Base-by-base conservation (phyloP, 2,797 vertebrate species). In the Epinephelus awoara region DNA sequence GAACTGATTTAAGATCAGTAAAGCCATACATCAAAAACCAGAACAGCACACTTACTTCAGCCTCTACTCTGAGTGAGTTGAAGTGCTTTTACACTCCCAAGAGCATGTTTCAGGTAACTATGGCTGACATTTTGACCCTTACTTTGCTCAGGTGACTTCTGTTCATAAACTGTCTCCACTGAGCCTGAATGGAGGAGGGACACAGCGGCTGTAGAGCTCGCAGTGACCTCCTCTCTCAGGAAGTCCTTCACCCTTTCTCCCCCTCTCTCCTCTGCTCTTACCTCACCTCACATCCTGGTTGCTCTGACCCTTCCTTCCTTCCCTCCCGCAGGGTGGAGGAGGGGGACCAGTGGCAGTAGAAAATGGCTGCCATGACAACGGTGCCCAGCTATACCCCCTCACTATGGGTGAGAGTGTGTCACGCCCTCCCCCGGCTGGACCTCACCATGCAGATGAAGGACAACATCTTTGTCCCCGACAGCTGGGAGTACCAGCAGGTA, bases 401-500 rank as follows among this genome's bases (percentile, higher is more conserved):
- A 0, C 85, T 96, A 79, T 96, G 96, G 96, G 96, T 96, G 82
- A 92, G 92, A 75, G 25, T 96, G 89, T 96, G 96, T 88, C 96
- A 96, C 46, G 93, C 94, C 77, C 91, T 96, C 44, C 96, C 96
- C 57, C 94, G 95, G 80, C 88, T 96, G 90, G 95, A 96, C 93
- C 90, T 96, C 88, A 88, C 89, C 90, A 94, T 96, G 94, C 94
- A 95, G 92, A 95, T 94, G 92, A 93, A 92, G 87, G 95, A 95
- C 92, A 96, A 94, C 86, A 13, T 87, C 66, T 96, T 96, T 79
- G 91, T 89, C 44, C 96, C 96, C 0, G 94, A 95, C 91, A 96
- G 95, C 93, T 96, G 96, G 96, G 96, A 96, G 84, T 96, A 96
- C 88, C 96, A 96, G 93, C 96, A 96, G 96, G 96, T 96, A 94